Base-by-base conservation (phyloP, 1,140 invertebrate species). In the Globodera rostochiensis region DNA sequence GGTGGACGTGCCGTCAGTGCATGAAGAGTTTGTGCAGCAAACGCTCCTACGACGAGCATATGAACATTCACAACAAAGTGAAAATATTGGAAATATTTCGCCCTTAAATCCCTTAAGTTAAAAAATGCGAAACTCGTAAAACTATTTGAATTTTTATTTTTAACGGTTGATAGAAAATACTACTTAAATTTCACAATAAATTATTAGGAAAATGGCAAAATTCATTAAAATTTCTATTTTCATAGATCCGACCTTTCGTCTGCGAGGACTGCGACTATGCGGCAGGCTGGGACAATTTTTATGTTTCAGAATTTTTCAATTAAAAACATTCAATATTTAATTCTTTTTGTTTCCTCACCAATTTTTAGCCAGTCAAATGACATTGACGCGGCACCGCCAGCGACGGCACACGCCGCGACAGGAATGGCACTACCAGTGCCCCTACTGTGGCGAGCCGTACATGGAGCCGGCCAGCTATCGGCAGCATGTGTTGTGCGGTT, bases 401-500 rank as follows among this genome's bases (percentile, higher is more conserved):
- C 79, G 88, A 46, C 66, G 70, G 66, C 88, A 89, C 66, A 85
- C 85, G 13, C 78, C 86, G 4, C 64, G 84, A 46, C 36, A 79
- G 19, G 78, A 87, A 50, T 89, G 88, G 88, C 85, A 86, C 8
- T 89, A 89, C 77, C 80, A 77, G 45, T 89, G 88, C 71, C 88
- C 88, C 5, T 86, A 89, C 82, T 89, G 88, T 76, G 69, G 45
- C 15, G 88, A 90, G 76, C 66, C 78, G 11, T 85, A 86, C 64
- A 89, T 89, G 88, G 88, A 89, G 71, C 88, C 88, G 11, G 89
- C 88, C 13, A 90, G 89, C 71, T 89, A 89, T 82, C 86, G 90
- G 66, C 85, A 87, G 46, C 88, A 89, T 80, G 85, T 89, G 21
- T 60, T 78, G 88, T 89, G 77, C 81, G 87, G 25, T 57, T 69